phyloP scores from a whole-genome alignment of 2,113 vertebrate genomes.

The Pangasianodon hypophthalmus region DNA sequence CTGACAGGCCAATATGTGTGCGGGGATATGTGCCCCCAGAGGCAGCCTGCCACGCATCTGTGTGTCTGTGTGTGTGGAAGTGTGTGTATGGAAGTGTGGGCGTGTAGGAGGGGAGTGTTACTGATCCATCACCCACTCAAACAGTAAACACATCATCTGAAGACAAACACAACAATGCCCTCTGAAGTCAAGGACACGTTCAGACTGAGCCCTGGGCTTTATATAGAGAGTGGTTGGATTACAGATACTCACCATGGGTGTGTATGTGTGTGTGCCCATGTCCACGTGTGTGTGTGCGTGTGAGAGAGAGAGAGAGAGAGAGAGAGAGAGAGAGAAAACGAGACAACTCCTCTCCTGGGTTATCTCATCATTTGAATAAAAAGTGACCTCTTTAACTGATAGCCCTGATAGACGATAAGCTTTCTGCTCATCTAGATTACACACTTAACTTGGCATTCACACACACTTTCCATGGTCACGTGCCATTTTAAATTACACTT shows the following conservation, averaged over 20 bases:
- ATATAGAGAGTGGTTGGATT: slow-evolving; percentile 52
- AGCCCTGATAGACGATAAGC: slow-evolving; percentile 1
- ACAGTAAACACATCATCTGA: slow-evolving; percentile 67
- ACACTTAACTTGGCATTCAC: slow-evolving; percentile 9
- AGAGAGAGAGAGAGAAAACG: background rate
- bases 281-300: slow-evolving; percentile 1
- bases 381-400: slow-evolving; percentile 33
- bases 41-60: slow-evolving; percentile 30
- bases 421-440: background rate
- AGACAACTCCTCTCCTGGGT: slow-evolving; percentile 35
- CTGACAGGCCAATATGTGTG: slow-evolving; percentile 84
- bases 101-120: slow-evolving; percentile 55
- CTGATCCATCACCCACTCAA: slow-evolving; percentile 67
- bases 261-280: slow-evolving; percentile 37
- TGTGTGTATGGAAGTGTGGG: slow-evolving; percentile 8
- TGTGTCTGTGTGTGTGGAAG: slow-evolving; percentile 10
- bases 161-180: slow-evolving; percentile 68
- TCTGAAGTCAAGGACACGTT: slow-evolving; percentile 72
- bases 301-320: background rate
- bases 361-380: slow-evolving; percentile 49
- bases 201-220: slow-evolving; percentile 48
- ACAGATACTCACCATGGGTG: slow-evolving; percentile 23
- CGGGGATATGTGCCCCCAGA: slow-evolving; percentile 69
- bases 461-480: background rate
- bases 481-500: background rate